Evolutionary conservation across 2,797 vertebrate species (phyloP), one percentile per base, ranked within the genome.

Genomic region (Fundulus diaphanus): DNA sequence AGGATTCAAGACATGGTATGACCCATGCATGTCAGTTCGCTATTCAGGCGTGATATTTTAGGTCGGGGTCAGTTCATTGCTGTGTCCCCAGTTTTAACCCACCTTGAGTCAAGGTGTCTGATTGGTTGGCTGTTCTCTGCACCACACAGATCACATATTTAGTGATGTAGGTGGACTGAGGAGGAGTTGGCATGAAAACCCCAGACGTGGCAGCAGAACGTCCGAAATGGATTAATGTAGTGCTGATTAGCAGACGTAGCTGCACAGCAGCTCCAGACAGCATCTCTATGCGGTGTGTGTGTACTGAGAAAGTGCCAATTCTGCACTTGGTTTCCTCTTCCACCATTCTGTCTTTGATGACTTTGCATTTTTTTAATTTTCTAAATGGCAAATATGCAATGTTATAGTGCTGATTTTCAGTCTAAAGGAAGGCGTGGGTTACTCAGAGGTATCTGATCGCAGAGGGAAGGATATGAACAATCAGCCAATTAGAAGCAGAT

Each of bases 321-420:
- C 24, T 78, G 74, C 85, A 88, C 74, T 86, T 83, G 73, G 74
- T 78, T 75, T 76, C 61, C 24, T 68, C 59, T 77, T 69, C 76
- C 73, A 61, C n/a, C 68, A n/a, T 52, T 81, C 35, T 72, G 70
- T 81, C 72, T 76, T 71, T 77, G 35, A 73, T 77, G 37, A 16
- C 57, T 56, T 74, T 24, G 20, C 48, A 15, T 76, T 75, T 75
- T 54, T 70, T 72, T 40, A 16, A 59, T 78, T 66, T 74, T 73
- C 56, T 33, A 46, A 52, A 78, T 73, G 15, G 37, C 24, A 56
- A 61, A 85, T 27, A 63, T 79, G 49, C 75, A 78, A 75, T 71
- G 56, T 31, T 42, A 8, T 31, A 29, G 35, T 5, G 31, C 29
- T 37, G 29, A 51, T 33, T 73, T 51, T n/a, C n/a, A 67, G 35